phyloP scores from a whole-genome alignment of 1,140 invertebrate genomes.

The Platyura marginata region DNA sequence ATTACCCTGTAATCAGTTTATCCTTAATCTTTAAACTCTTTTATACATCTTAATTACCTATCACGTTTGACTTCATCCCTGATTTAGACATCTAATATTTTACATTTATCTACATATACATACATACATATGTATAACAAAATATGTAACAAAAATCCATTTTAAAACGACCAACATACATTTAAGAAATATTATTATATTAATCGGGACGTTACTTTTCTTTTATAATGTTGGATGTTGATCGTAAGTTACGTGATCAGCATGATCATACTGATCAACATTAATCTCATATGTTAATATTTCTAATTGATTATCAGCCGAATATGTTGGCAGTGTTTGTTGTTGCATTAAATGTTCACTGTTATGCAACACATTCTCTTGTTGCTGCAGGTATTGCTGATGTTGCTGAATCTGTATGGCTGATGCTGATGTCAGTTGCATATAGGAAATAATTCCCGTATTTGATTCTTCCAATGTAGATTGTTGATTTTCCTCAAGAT shows the following conservation, averaged over 20 bases:
- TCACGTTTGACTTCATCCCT: no score
- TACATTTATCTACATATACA: no score
- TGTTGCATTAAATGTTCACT: background rate
- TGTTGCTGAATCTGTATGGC: background rate
- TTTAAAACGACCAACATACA: no score
- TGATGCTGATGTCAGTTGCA: slow-evolving; percentile 1
- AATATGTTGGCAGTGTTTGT: background rate
- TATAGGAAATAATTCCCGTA: slow-evolving; percentile 1
- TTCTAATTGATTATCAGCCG: background rate
- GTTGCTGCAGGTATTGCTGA: slow-evolving; percentile 9
- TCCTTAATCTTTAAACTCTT: no score
- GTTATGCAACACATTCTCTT: slow-evolving; percentile 7
- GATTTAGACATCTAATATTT: no score
- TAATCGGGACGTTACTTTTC: background rate
- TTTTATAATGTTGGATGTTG: background rate
- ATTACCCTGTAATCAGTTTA: no score
- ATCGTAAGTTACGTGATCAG: background rate
- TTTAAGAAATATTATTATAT: no score
- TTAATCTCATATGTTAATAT: background rate
- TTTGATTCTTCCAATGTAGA: no score
- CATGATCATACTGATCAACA: background rate
- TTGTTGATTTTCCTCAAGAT: no score
- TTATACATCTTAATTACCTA: no score
- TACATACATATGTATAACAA: no score
- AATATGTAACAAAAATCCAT: no score